phyloP scores from a whole-genome alignment of 2,113 vertebrate species.

The Speoplatyrhinus poulsoni region DNA sequence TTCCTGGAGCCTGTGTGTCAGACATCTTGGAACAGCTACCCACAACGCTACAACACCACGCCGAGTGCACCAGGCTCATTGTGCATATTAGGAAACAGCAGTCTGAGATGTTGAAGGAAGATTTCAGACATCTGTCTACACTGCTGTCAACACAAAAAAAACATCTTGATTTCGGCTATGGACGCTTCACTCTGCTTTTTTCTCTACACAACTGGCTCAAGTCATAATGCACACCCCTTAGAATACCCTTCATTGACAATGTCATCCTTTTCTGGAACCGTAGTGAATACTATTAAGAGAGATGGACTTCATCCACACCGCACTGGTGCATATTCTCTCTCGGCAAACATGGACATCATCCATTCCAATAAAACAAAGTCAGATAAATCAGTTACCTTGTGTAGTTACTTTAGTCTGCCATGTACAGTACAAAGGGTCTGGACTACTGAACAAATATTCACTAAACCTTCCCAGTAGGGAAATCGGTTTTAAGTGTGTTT shows the following conservation, averaged over 20 bases:
- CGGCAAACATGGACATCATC: not conserved
- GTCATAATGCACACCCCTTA: not conserved
- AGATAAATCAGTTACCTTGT: no score
- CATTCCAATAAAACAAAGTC: no score
- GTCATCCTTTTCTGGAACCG: not conserved
- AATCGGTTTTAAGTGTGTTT: not conserved
- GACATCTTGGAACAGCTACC: conserved; percentile 1
- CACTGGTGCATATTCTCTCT: not conserved
- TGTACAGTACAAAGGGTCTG: not conserved
- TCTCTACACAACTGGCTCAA: not conserved
- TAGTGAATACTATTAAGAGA: not conserved
- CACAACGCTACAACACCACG: not conserved
- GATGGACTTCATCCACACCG: not conserved
- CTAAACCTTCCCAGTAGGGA: not conserved
- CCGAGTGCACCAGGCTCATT: not conserved
- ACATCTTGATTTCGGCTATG: not conserved
- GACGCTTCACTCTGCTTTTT: no score
- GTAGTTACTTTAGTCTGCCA: not conserved
- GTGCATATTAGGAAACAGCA: not conserved
- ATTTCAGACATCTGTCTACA: not conserved
- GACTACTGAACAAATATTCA: not conserved
- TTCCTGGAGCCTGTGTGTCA: not conserved
- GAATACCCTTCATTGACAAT: not conserved
- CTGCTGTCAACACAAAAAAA: not conserved
- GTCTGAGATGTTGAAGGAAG: not conserved